These are phyloP conservation scores for Lycocorax pyrrhopterus DNA, from an alignment of 2,113 vertebrate genomes.

Conservation along the genomic window DNA sequence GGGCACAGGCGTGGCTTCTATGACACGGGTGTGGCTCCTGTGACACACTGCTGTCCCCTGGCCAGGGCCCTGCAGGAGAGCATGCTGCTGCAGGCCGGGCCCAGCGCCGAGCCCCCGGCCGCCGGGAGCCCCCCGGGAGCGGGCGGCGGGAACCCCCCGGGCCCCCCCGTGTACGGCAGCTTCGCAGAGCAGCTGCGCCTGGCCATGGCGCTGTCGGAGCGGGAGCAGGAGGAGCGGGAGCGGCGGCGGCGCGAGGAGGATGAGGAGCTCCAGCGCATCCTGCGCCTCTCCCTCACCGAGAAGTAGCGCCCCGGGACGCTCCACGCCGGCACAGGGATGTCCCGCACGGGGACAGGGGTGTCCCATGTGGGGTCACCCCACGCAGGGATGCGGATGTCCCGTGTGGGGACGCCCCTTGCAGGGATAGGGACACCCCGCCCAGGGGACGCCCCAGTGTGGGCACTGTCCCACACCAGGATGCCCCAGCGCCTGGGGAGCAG, in stretches of 20 bases:
- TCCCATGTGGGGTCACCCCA: neutral
- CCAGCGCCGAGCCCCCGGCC: neutral
- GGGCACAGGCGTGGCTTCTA: rapidly evolving
- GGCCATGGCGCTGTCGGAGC: constrained; percentile 88
- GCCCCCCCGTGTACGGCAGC: constrained; percentile 62
- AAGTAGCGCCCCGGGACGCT: constrained; percentile 67
- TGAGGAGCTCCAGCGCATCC: constrained; percentile 87
- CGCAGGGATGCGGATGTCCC: neutral
- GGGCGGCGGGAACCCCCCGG: neutral
- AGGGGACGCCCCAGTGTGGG: neutral
- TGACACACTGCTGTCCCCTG: neutral
- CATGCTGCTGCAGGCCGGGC: constrained; percentile 73
- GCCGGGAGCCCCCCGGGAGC: neutral
- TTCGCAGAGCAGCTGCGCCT: constrained; percentile 88
- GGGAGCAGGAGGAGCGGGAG: constrained; percentile 86
- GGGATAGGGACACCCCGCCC: neutral
- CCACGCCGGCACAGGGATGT: neutral
- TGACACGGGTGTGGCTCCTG: no score
- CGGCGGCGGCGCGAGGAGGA: constrained; percentile 75
- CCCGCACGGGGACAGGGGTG: rapidly evolving
- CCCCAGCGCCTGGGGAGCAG: neutral
- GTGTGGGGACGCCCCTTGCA: neutral
- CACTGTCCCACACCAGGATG: rapidly evolving
- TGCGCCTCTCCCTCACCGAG: constrained; percentile 90
- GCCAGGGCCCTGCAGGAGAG: constrained; percentile 90